Base-by-base conservation (phyloP, 53 echinoderm and acorn worm genomes). In the Zoroaster sp. region DNA sequence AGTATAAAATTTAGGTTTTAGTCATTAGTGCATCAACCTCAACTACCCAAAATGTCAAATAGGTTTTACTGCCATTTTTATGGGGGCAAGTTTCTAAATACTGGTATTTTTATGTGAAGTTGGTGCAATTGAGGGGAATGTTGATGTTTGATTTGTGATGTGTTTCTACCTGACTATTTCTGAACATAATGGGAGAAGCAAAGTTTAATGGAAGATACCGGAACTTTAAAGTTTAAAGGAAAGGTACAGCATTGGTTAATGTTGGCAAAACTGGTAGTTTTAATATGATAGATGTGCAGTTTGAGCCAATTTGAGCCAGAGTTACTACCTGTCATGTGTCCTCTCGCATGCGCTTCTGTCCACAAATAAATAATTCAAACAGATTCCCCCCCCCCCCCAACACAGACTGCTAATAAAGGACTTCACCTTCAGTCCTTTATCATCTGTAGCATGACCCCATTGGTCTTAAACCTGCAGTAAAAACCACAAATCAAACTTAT, bases 1-100 rank as follows among this genome's bases (percentile, higher is more conserved):
- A 1, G 53, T 5, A 3, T 33, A 46, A 79, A 39, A 39, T 38
- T 55, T n/a, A 54, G 1, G 47, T 33, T 31, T 18, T 51, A 12
- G 34, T 33, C 35, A 18, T 49, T 67, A 82, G 82, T 44, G 25
- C 82, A 66, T 67, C 66, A 66, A 82, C 82, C 67, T 67, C 67
- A 55, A 55, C 35, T 20, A 40, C 13, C 38, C 54, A 79, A 52
- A 37, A 37, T 18, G 38, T 37, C 38, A 36, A 2, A 15, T 37
- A 36, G 38, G 4, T 35, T 34, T 71, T 71, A 71, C 71, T 71
- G 37, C 71, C 7, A 15, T 17, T 0, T 71, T 71, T 31, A 37
- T 37, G 38, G 17, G 31, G 0, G 18, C 4, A 14, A 36, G 71
- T 37, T 35, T 71, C n/a, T 15, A 41, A 46, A 46, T 40, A 46